Evolutionary conservation across 2,797 vertebrate genomes (phyloP), one percentile per base, ranked within the genome.

Genomic region (Muscicapa comitata): DNA sequence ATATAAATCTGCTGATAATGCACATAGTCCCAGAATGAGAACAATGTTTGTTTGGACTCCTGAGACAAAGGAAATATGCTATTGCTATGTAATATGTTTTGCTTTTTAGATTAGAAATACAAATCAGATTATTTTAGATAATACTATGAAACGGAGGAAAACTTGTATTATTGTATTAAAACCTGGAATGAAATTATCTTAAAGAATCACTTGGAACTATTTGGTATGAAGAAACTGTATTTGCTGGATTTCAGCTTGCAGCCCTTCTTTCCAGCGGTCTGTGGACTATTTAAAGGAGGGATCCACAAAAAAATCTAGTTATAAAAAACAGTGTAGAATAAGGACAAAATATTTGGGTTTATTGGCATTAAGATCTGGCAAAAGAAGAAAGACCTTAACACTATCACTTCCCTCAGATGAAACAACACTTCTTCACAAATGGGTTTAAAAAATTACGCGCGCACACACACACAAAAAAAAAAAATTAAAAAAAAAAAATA

Each of bases 41-140:
- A 50, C 38, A 57, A 31, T 3, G 8, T n/a, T 67, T 24, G 26
- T 59, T 74, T 71, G 58, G 37, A 74, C 90, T 76, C 31, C 54
- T 61, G 35, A 88, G 23, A 62, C 17, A 95, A 93, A 58, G 45
- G 20, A 81, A 20, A 58, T 18, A 11, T 29, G 14, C 24, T 63
- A 61, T 65, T 71, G 47, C 37, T 28, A 14, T 16, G 38, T 35
- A 83, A 63, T 50, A 4, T 31, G 28, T 58, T 90, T 90, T 72
- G 13, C 25, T 86, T 78, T 86, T 72, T 66, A 86, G 62, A 88
- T 80, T 8, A 68, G 55, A 87, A 93, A 73, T 10, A 29, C 4
- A 90, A 93, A 96, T 81, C 79, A 90, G 88, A 88, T 91, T 90
- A 94, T 47, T 88, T 80, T 62, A 88, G 61, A 50, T 72, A 93